These are phyloP conservation scores for Rallus crepitans DNA, from an alignment of 2,797 vertebrate genomes.

Conservation along the genomic window DNA sequence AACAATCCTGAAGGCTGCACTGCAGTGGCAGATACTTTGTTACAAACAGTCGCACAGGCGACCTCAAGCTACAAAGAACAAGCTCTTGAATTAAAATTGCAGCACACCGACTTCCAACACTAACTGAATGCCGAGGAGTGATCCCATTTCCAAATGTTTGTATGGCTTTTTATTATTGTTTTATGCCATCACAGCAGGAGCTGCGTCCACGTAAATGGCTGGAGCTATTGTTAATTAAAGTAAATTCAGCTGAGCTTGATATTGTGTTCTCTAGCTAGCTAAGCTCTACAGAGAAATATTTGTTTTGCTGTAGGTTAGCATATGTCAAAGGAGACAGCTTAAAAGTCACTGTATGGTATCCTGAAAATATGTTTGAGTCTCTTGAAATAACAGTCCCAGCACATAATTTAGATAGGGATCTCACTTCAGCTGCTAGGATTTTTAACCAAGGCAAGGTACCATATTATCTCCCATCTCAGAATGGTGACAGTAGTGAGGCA, in stretches of 20 bases:
- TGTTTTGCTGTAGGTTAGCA: constrained; percentile 38
- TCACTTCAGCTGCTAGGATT: constrained; percentile 57
- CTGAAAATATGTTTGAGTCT: constrained; percentile 44
- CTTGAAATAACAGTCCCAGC: constrained; percentile 53
- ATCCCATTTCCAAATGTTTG: constrained; percentile 44
- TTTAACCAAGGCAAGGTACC: constrained; percentile 55
- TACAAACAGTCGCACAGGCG: neutral
- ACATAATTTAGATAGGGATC: constrained; percentile 55
- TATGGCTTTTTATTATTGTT: constrained; percentile 36
- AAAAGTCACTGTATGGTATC: constrained; percentile 36
- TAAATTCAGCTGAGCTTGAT: constrained; percentile 24
- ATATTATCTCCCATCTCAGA: constrained; percentile 55
- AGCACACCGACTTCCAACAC: constrained; percentile 40
- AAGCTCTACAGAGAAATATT: constrained; percentile 25
- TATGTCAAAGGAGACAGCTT: constrained; percentile 23
- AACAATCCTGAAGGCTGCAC: neutral
- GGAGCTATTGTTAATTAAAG: constrained; percentile 58
- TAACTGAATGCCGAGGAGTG: constrained; percentile 11
- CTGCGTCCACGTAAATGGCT: constrained; percentile 50
- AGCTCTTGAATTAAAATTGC: constrained; percentile 52
- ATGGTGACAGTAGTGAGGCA: constrained; percentile 47
- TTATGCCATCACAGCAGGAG: constrained; percentile 39
- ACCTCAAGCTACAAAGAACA: constrained; percentile 44
- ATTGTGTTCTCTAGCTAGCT: neutral
- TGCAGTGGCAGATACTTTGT: neutral